A percentile compares a stretch with the other conserved stretches of the same genome.
Evolutionary conservation across 2,797 vertebrate species (phyloP).

Genomic region (Xenopus petersii): DNA sequence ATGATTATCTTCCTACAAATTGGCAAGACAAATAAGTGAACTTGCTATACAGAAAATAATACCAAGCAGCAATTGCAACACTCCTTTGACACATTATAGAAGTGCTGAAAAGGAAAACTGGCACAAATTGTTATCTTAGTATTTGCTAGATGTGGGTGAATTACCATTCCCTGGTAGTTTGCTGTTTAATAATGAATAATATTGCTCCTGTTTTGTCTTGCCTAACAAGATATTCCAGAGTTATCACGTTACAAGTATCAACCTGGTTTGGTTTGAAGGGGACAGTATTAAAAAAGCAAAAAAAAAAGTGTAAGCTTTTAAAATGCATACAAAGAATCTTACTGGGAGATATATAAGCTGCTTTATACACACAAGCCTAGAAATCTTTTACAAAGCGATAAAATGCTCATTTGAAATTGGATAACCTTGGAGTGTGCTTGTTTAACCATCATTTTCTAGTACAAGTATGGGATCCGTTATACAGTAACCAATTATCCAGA

Average conservation of each 20-base stretch:
- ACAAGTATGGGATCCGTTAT: no score
- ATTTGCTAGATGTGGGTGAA: background rate
- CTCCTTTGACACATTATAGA: conserved; percentile 13
- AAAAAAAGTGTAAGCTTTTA: no score
- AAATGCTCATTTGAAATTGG: no score
- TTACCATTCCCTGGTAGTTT: conserved; percentile 1
- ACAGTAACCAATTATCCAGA: no score
- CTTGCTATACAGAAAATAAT: background rate
- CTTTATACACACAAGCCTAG: no score
- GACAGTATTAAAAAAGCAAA: conserved; percentile 9
- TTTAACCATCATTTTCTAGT: no score
- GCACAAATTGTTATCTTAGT: conserved; percentile 1
- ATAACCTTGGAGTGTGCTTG: no score
- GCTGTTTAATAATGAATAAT: conserved; percentile 39
- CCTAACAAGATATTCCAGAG: conserved; percentile 22
- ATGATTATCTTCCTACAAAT: conserved; percentile 4
- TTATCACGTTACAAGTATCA: background rate
- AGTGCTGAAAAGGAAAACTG: conserved; percentile 8
- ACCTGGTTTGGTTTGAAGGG: conserved; percentile 1
- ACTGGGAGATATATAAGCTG: no score
- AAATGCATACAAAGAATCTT: no score
- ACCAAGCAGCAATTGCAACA: background rate
- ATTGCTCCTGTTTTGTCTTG: conserved; percentile 20
- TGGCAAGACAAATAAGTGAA: conserved; percentile 10
- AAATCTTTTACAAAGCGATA: no score